Evolutionary conservation across 1,140 invertebrate genomes (phyloP).

Genomic region (Macrobrachium nipponense): DNA sequence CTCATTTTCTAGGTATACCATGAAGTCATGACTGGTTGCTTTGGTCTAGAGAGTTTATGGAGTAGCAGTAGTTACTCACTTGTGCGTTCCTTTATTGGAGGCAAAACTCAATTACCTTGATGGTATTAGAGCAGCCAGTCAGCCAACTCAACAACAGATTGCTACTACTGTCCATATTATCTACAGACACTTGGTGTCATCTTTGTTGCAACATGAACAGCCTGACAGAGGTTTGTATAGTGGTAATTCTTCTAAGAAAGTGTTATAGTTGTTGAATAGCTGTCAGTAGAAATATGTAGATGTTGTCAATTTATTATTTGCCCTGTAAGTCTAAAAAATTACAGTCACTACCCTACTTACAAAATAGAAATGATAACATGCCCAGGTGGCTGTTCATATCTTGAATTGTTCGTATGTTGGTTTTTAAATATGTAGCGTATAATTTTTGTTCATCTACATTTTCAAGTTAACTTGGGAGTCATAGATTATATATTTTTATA

Average conservation of each 20-base stretch:
- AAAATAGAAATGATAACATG: too few species aligned
- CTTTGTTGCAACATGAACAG: conserved; percentile 62
- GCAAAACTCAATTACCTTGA: conserved; percentile 73
- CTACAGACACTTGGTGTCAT: conserved; percentile 65
- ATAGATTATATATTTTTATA: too few species aligned
- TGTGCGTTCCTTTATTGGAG: conserved; percentile 64
- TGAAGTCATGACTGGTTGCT: conserved; percentile 75
- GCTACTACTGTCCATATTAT: conserved; percentile 69
- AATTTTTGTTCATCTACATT: too few species aligned
- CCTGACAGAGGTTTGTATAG: conserved; percentile 52
- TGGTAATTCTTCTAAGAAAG: not conserved
- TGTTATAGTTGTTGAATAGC: too few species aligned
- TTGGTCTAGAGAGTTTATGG: conserved; percentile 71
- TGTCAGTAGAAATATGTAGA: too few species aligned
- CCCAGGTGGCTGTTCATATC: too few species aligned
- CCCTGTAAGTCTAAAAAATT: too few species aligned
- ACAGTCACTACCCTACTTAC: too few species aligned
- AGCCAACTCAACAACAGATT: conserved; percentile 69
- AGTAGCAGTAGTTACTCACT: conserved; percentile 58
- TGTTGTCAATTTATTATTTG: too few species aligned
- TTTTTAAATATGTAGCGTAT: too few species aligned
- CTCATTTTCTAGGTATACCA: conserved; percentile 70
- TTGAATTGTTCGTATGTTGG: too few species aligned
- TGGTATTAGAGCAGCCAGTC: conserved; percentile 69
- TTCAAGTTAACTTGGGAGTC: too few species aligned